A percentile compares a stretch with the other conserved stretches of the same genome.
Evolutionary conservation across 1,140 invertebrate genomes (phyloP).

Genomic region (Procambarus clarkii): DNA sequence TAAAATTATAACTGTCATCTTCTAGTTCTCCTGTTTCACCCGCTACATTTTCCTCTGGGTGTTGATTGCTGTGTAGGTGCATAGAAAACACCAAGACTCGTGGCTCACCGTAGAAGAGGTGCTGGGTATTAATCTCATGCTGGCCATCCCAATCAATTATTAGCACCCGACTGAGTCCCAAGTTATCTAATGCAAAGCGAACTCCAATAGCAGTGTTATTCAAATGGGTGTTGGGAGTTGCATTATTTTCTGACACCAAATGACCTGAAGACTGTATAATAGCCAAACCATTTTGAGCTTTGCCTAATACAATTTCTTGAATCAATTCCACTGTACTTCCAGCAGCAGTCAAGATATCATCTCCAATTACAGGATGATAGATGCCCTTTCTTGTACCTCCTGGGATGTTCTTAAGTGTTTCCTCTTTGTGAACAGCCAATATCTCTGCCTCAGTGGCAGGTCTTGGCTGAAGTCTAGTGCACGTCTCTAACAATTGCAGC

Average conservation of each 20-base stretch:
- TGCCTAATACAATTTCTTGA: constrained; percentile 15
- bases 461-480: neutral
- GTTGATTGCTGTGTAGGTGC: constrained; percentile 85
- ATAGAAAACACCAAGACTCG: constrained; percentile 91
- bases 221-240: constrained; percentile 91
- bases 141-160: constrained; percentile 96
- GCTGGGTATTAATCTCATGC: constrained; percentile 90
- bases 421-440: constrained; percentile 1
- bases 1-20: constrained; percentile 85
- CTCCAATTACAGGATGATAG: neutral
- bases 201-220: constrained; percentile 92
- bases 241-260: constrained; percentile 73
- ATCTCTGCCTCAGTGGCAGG: constrained; percentile 26
- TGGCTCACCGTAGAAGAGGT: constrained; percentile 84
- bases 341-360: constrained; percentile 7
- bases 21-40: constrained; percentile 82
- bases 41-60: constrained; percentile 80
- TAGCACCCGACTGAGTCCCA: constrained; percentile 82
- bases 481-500: constrained; percentile 21
- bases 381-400: neutral
- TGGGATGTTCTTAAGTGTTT: neutral
- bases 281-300: constrained; percentile 81
- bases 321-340: constrained; percentile 22
- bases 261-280: constrained; percentile 83
- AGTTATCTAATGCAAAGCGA: constrained; percentile 82